Percentiles rank a stretch among this genome's conserved stretches.
phyloP scores from a whole-genome alignment of 2,113 vertebrate genomes.

The Epinephelus fuscoguttatus region DNA sequence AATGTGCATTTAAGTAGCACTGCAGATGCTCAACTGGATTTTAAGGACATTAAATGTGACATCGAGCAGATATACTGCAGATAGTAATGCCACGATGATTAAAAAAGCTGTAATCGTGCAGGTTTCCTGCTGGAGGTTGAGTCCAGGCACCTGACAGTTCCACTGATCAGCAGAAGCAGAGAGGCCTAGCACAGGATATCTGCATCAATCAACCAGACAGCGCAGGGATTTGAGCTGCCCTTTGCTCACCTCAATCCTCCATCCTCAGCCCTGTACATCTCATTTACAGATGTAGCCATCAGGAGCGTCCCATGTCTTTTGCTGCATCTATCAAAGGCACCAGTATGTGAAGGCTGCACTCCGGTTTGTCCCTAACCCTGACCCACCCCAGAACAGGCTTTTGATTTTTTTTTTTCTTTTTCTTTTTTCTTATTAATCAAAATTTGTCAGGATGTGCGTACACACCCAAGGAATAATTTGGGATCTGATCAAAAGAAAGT shows the following conservation, averaged over 20 bases:
- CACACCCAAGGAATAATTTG: not conserved
- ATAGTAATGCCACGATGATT: conserved; percentile 18
- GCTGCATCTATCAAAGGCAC: conserved; percentile 47
- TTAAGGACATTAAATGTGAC: conserved; percentile 3
- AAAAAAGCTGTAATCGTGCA: conserved; percentile 13
- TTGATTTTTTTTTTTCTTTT: too few species aligned
- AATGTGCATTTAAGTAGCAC: not conserved
- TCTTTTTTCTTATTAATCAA: not conserved
- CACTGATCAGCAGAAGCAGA: conserved; percentile 56
- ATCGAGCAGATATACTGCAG: not conserved
- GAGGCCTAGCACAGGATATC: conserved; percentile 66
- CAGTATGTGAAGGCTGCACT: not conserved
- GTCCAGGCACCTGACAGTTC: conserved; percentile 65
- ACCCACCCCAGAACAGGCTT: not conserved
- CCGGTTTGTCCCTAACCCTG: not conserved
- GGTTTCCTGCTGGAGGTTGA: conserved; percentile 14
- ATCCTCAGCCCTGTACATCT: conserved; percentile 56
- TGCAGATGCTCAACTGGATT: conserved; percentile 5
- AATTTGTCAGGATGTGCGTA: not conserved
- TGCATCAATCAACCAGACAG: conserved; percentile 78
- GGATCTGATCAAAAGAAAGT: conserved; percentile 17
- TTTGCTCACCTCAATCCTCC: conserved; percentile 53
- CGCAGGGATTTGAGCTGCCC: conserved; percentile 61
- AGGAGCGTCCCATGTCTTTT: conserved; percentile 19
- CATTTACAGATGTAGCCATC: conserved; percentile 73